A percentile compares a stretch with the other conserved stretches of the same genome.
Evolutionary conservation across 1,140 invertebrate genomes (phyloP).

Genomic region (Halotydeus destructor): DNA sequence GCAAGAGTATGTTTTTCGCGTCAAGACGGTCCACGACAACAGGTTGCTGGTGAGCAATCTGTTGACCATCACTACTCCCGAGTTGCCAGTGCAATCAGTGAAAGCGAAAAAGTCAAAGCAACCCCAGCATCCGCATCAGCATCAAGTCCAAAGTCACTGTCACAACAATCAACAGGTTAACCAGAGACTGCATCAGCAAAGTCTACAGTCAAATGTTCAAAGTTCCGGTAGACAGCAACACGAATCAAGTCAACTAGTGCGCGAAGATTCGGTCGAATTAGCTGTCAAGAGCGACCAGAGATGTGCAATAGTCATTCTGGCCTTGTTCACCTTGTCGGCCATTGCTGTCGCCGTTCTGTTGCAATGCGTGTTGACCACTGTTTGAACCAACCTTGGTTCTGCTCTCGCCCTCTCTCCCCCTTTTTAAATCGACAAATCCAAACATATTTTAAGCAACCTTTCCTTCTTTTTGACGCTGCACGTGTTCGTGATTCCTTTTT

Average conservation of each 20-base stretch:
- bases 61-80: constrained; percentile 10
- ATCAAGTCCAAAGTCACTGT: constrained; percentile 5
- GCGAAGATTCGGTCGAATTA: neutral
- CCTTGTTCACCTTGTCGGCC: constrained; percentile 7
- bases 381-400: too few relatives aligned
- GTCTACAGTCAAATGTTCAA: neutral
- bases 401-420: too few relatives aligned
- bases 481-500: too few relatives aligned
- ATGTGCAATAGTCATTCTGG: constrained; percentile 12
- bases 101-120: constrained; percentile 1
- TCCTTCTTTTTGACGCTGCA: too few relatives aligned
- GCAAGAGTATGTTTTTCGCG: constrained; percentile 13
- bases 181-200: neutral
- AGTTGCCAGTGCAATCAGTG: constrained; percentile 3
- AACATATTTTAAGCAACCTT: too few relatives aligned
- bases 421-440: too few relatives aligned
- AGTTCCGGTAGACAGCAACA: neutral
- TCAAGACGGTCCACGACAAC: constrained; percentile 4
- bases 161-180: neutral
- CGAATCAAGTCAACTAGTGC: neutral
- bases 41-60: constrained; percentile 7
- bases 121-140: constrained; percentile 4
- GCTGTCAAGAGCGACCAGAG: constrained; percentile 5
- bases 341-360: constrained; percentile 11
- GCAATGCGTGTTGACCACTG: constrained; percentile 7